Percentiles rank a stretch among this genome's conserved stretches.
Conservation (phyloP, 1,140 invertebrate genomes). For the Gryllus bimaculatus region DNA sequence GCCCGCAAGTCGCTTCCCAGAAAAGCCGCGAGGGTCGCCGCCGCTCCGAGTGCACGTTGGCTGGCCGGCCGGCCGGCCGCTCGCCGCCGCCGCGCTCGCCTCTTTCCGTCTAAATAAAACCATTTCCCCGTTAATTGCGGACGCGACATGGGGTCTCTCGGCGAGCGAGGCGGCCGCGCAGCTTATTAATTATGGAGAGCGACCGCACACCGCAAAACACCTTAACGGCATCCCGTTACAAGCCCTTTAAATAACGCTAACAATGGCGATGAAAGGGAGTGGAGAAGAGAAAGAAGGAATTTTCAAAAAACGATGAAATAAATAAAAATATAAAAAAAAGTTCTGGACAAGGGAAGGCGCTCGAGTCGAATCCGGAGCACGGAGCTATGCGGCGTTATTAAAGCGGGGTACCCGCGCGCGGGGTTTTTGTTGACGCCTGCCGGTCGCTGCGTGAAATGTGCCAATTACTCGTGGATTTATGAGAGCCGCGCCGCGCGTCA, state of each 20-base stretch:
- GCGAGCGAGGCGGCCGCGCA: too few species aligned
- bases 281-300: not conserved
- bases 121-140: too few species aligned
- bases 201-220: not conserved
- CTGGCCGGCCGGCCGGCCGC: too few species aligned
- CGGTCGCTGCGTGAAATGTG: not conserved
- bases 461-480: not conserved
- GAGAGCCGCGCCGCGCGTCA: not conserved
- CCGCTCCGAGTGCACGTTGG: too few species aligned
- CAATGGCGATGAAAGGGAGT: not conserved
- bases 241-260: not conserved
- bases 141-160: too few species aligned
- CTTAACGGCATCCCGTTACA: not conserved
- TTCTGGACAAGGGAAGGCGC: not conserved
- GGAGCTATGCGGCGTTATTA: not conserved
- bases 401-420: not conserved
- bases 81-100: too few species aligned
- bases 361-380: not conserved
- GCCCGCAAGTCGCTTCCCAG: not conserved
- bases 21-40: not conserved
- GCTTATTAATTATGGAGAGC: not conserved
- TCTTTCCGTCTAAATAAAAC: too few species aligned
- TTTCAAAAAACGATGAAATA: not conserved
- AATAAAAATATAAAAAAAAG: not conserved
- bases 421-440: too few species aligned